phyloP scores from a whole-genome alignment of 2,113 vertebrate genomes.

The Charina bottae region DNA sequence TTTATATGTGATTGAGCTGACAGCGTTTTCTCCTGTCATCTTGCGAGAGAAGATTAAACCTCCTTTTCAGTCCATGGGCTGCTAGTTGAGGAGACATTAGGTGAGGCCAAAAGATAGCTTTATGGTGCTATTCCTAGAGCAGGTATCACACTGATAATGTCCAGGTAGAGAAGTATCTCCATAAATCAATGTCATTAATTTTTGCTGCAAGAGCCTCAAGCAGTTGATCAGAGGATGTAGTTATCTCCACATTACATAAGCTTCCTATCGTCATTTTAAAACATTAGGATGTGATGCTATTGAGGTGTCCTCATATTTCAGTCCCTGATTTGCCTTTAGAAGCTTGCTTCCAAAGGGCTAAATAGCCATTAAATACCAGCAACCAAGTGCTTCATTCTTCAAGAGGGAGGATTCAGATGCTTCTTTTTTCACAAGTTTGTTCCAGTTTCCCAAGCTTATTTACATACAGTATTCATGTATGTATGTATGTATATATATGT shows the following conservation, averaged over 20 bases:
- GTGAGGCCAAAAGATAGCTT: neutral
- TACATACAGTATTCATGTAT: neutral
- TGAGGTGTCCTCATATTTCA: neutral
- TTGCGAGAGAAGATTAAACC: slow-evolving; percentile 18
- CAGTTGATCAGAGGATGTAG: neutral
- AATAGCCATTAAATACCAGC: neutral
- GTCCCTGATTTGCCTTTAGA: neutral
- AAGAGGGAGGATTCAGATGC: neutral
- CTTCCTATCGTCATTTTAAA: neutral
- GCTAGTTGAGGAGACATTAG: neutral
- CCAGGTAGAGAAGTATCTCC: neutral
- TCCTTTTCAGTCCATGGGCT: neutral
- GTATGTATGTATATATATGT: too few species aligned
- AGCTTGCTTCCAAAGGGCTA: neutral
- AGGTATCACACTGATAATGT: accelerated
- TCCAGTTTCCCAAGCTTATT: neutral
- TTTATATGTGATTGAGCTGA: neutral
- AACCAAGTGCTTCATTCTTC: neutral
- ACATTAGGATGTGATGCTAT: neutral
- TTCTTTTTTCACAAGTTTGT: neutral
- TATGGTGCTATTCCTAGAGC: neutral
- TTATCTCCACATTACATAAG: neutral
- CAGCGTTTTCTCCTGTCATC: neutral
- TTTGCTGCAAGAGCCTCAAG: neutral
- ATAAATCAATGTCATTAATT: neutral